phyloP scores from a whole-genome alignment of 2,797 vertebrate genomes.

The Acanthornis magna region DNA sequence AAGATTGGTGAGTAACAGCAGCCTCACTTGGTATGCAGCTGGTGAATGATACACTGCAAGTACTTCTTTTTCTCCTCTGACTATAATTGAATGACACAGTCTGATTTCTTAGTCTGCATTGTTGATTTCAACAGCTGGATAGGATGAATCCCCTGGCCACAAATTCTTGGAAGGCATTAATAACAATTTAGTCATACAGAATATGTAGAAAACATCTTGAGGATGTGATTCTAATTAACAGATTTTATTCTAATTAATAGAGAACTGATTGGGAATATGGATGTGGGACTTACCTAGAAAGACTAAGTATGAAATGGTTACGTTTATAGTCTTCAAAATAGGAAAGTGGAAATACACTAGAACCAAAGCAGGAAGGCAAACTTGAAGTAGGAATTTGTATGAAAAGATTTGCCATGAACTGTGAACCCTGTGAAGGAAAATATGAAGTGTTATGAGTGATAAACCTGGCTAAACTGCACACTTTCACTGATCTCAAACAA shows the following conservation, averaged over 20 bases:
- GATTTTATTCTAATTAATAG: constrained; percentile 10
- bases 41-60: neutral
- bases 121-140: constrained; percentile 3
- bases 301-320: neutral
- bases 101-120: neutral
- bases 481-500: neutral
- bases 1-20: neutral
- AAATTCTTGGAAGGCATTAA: neutral
- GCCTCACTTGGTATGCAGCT: neutral
- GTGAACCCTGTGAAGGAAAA: neutral
- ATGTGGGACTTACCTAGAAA: neutral
- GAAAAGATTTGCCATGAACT: neutral
- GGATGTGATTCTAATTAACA: neutral
- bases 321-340: neutral
- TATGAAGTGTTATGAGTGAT: neutral
- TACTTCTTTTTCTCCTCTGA: neutral
- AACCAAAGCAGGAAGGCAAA: neutral
- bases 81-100: neutral
- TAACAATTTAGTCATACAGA: neutral
- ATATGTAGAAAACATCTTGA: neutral
- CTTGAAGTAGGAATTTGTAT: neutral
- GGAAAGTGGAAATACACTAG: neutral
- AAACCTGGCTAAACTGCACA: neutral
- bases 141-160: neutral
- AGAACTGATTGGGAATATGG: neutral